phyloP scores from a whole-genome alignment of 2,113 vertebrate species.

The Trogon melanurus region DNA sequence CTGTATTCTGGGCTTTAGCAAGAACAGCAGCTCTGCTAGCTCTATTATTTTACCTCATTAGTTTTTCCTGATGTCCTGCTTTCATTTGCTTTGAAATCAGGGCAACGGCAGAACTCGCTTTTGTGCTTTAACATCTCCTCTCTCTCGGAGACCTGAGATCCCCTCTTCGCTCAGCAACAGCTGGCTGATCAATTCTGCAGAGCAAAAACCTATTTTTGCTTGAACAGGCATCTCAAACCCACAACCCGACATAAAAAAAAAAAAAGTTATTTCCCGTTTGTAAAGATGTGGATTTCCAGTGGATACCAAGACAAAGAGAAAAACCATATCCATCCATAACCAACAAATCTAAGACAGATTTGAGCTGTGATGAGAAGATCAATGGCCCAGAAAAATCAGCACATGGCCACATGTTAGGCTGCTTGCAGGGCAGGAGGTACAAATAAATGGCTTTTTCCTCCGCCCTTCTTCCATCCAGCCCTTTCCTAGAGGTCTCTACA shows the following conservation, averaged over 20 bases:
- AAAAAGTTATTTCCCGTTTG: background rate
- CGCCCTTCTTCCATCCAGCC: background rate
- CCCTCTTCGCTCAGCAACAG: background rate
- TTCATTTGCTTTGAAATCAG: conserved; percentile 10
- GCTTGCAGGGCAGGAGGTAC: background rate
- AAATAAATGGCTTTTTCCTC: background rate
- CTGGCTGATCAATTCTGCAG: background rate
- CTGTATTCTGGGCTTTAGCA: background rate
- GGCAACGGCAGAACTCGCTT: background rate
- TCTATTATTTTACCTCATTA: conserved; percentile 39
- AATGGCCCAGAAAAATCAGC: background rate
- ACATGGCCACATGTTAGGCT: background rate
- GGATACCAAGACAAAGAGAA: background rate
- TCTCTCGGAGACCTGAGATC: background rate
- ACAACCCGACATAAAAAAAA: background rate
- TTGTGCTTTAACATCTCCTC: background rate
- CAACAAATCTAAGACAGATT: background rate
- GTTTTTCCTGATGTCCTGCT: conserved; percentile 2
- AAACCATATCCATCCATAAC: background rate
- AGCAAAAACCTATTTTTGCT: background rate
- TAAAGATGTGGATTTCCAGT: background rate
- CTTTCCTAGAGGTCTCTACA: background rate
- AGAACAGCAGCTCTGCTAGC: background rate
- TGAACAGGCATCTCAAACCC: background rate
- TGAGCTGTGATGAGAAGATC: background rate